Evolutionary conservation across 2,113 vertebrate genomes (phyloP), one percentile per base, ranked within the genome.

Genomic region (Mungos mungo): DNA sequence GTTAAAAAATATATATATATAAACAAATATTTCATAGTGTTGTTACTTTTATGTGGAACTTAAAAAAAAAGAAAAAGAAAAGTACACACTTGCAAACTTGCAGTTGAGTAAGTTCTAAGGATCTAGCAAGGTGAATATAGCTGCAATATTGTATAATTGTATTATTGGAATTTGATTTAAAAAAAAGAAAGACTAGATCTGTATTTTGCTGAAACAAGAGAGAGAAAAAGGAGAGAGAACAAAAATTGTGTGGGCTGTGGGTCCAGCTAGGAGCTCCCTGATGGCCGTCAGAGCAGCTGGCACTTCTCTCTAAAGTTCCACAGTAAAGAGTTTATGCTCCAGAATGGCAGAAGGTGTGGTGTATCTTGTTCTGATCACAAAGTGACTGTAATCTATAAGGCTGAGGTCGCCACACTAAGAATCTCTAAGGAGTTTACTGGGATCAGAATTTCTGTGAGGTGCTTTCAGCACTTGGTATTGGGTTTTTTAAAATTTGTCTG

Each of bases 401-500:
- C 99, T 99, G 99, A 99, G 95, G 99, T 99, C 0, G 98, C 98
- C 90, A 99, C 98, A 63, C 99, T 98, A 86, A 99, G 98, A 88
- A 98, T 97, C 94, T 99, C 99, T 98, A 99, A 95, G 66, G 99
- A 99, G 98, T 99, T 99, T 97, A 99, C 99, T 0, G 99, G 99
- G 97, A 99, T 99, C n/a, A 99, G 98, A 3, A 99, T 99, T 92
- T 99, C 99, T 0, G 99, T 99, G 95, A 99, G 99, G 97, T 99
- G 99, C 96, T 99, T 99, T 99, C 99, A 99, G 86, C 99, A 99
- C 50, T 99, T 99, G 88, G 99, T 99, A 98, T 99, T 99, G 93
- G 99, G 99, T 93, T 97, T 99, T 98, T 99, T 99, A 99, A 99
- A 57, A 99, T 97, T 99, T 99, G 98, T 99, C 99, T 82, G 99